phyloP scores from a whole-genome alignment of 2,797 vertebrate genomes.

The Fistularia commersonii region DNA sequence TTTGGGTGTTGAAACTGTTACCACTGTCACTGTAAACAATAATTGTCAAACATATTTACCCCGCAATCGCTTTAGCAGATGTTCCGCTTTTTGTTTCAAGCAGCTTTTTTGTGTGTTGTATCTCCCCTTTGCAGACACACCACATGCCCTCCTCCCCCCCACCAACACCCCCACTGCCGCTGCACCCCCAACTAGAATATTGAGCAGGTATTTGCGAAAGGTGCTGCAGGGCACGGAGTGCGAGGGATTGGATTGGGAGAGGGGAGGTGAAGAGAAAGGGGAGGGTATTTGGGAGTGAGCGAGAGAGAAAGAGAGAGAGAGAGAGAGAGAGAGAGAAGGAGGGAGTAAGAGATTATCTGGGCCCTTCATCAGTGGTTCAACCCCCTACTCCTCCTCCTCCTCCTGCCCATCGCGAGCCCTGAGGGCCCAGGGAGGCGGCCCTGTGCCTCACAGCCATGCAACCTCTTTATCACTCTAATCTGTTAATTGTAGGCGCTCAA shows the following conservation, averaged over 20 bases:
- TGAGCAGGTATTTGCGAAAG: constrained; percentile 85
- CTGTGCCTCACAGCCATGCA: constrained; percentile 75
- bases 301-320: constrained; percentile 36
- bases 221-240: constrained; percentile 80
- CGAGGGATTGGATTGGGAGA: constrained; percentile 58
- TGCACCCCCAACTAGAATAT: constrained; percentile 76
- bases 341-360: constrained; percentile 80
- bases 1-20: constrained; percentile 82
- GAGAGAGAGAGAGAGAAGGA: constrained; percentile 35
- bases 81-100: constrained; percentile 82
- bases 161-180: constrained; percentile 33
- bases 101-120: constrained; percentile 77
- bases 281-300: constrained; percentile 22
- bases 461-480: constrained; percentile 86
- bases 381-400: constrained; percentile 53
- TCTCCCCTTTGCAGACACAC: constrained; percentile 78
- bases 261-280: constrained; percentile 33
- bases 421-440: constrained; percentile 73
- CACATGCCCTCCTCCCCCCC: constrained; percentile 57
- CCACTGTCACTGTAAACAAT: constrained; percentile 90
- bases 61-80: constrained; percentile 87
- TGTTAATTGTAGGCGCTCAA: constrained; percentile 88
- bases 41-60: constrained; percentile 90
- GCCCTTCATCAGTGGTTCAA: constrained; percentile 78
- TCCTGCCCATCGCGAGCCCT: constrained; percentile 67